These are phyloP conservation scores for Sesamia nonagrioides DNA, from an alignment of 1,140 invertebrate species.

Conservation along the genomic window DNA sequence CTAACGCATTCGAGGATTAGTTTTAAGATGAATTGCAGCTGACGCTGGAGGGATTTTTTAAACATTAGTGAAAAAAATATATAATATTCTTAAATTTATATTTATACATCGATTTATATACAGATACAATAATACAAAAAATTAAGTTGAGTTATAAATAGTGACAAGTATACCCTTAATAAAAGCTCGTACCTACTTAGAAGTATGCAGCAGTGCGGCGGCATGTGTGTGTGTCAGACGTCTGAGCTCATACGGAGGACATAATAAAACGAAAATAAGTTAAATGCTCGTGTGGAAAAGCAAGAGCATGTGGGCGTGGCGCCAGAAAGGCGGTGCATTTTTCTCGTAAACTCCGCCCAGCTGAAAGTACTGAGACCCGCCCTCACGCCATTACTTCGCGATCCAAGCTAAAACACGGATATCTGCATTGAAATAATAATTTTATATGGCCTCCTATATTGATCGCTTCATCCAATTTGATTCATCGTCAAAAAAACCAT, in stretches of 20 bases:
- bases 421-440: slow-evolving; percentile 36
- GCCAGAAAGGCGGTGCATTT: slow-evolving; percentile 77
- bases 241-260: slow-evolving; percentile 43
- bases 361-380: slow-evolving; percentile 73
- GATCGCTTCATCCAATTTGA: background rate
- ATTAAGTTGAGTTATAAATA: no score
- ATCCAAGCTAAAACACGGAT: slow-evolving; percentile 27
- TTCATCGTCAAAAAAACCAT: background rate
- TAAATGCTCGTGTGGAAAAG: slow-evolving; percentile 69
- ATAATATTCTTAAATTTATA: no score
- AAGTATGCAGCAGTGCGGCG: no score
- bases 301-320: slow-evolving; percentile 75
- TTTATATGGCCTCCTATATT: slow-evolving; percentile 7
- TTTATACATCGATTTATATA: no score
- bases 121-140: no score
- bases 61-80: no score
- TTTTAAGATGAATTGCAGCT: no score
- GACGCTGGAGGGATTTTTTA: no score
- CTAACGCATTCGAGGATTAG: no score
- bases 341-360: slow-evolving; percentile 81
- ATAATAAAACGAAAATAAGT: slow-evolving; percentile 67
- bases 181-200: no score
- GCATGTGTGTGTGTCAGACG: slow-evolving; percentile 18
- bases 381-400: slow-evolving; percentile 69
- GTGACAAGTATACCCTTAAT: no score